A percentile compares a stretch with the other conserved stretches of the same genome.
Evolutionary conservation across 2,113 vertebrate species (phyloP).

Genomic region (Chaetorhynchus papuensis): DNA sequence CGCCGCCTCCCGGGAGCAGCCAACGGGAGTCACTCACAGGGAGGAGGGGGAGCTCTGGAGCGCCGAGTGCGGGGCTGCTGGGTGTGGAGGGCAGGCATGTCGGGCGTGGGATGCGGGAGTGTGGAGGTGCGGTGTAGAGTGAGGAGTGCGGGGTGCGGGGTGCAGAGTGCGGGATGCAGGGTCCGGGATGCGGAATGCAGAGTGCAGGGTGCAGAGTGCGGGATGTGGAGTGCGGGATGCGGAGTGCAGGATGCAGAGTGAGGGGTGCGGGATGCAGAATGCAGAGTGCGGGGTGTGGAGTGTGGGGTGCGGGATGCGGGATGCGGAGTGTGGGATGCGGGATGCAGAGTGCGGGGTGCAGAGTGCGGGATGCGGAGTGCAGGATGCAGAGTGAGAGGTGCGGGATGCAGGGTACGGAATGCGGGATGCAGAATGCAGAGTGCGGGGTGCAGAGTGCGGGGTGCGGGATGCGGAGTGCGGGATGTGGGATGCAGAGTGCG

Average conservation of each 20-base stretch:
- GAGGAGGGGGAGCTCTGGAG: neutral
- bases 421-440: fast-evolving
- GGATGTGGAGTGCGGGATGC: neutral
- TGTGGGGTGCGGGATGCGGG: too few relatives aligned
- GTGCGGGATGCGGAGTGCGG: fast-evolving
- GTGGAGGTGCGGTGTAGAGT: neutral
- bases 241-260: neutral
- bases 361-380: fast-evolving
- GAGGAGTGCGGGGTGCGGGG: neutral
- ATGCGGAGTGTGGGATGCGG: too few relatives aligned
- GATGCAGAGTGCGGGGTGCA: fast-evolving
- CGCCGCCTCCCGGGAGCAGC: neutral
- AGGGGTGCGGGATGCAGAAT: neutral
- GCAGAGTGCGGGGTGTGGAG: neutral
- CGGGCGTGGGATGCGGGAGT: neutral
- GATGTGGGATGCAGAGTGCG: fast-evolving
- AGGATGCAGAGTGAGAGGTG: fast-evolving
- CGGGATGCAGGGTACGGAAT: fast-evolving
- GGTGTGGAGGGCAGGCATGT: too few relatives aligned
- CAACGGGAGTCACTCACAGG: fast-evolving
- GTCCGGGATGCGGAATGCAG: neutral
- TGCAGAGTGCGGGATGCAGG: neutral
- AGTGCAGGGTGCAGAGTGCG: neutral
- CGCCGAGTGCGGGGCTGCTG: neutral
- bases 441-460: fast-evolving